Percentiles rank a stretch among this genome's conserved stretches.
Evolutionary conservation across 2,113 vertebrate species (phyloP).

Genomic region (Pedetes capensis): DNA sequence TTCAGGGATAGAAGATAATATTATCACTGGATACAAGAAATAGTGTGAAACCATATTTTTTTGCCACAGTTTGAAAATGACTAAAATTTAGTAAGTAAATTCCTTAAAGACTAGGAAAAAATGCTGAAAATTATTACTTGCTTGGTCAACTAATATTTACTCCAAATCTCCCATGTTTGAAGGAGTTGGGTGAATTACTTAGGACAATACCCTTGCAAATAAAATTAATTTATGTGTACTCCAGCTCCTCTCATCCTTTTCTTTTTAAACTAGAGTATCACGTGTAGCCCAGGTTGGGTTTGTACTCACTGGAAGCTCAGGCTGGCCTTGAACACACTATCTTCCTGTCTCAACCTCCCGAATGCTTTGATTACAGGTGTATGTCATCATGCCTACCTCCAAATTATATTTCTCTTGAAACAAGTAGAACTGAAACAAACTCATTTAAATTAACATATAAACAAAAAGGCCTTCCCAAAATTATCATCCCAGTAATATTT

Average conservation of each 20-base stretch:
- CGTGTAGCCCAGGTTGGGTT: no score
- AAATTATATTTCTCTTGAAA: not conserved
- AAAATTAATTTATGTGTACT: not conserved
- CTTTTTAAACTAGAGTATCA: no score
- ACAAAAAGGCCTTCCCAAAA: not conserved
- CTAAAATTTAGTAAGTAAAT: not conserved
- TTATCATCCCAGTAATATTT: not conserved
- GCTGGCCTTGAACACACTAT: no score
- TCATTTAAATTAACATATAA: not conserved
- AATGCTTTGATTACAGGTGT: no score
- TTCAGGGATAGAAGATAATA: not conserved
- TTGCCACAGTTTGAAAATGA: not conserved
- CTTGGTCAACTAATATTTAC: not conserved
- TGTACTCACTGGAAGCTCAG: no score
- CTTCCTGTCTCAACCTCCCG: no score
- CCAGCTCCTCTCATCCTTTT: no score
- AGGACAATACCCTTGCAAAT: not conserved
- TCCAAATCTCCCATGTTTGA: not conserved
- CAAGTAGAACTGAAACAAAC: not conserved
- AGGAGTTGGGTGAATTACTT: not conserved
- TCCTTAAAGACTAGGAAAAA: not conserved
- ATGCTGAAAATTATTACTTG: not conserved
- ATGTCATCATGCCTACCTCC: no score
- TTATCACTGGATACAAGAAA: not conserved
- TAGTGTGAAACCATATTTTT: not conserved